phyloP scores from a whole-genome alignment of 2,888 invertebrate species.

The Alitta virens region DNA sequence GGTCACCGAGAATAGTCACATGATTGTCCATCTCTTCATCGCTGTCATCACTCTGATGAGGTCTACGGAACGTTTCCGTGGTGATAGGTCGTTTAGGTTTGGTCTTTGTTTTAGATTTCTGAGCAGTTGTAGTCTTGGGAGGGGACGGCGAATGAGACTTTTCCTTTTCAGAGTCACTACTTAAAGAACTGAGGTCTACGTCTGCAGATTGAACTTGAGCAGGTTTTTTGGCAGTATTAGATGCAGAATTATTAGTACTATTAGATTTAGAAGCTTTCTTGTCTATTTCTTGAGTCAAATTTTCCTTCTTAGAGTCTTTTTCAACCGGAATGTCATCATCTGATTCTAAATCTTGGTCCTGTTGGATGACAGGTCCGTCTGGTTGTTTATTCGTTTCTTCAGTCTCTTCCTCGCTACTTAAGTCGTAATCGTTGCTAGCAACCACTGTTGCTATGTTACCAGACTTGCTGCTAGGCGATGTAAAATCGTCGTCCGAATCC shows the following conservation, averaged over 20 bases:
- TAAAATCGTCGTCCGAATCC: slow-evolving; percentile 65
- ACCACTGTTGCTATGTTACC: slow-evolving; percentile 24
- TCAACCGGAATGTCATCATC: background rate
- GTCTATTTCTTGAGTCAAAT: no score
- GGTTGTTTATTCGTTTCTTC: background rate
- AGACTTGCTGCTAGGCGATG: slow-evolving; percentile 19
- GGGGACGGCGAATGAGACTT: background rate
- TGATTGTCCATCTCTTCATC: slow-evolving; percentile 3
- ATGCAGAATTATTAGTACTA: no score
- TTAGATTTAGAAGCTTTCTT: no score
- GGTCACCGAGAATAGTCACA: slow-evolving; percentile 9
- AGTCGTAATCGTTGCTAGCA: slow-evolving; percentile 9
- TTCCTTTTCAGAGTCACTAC: no score
- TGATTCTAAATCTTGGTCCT: slow-evolving; percentile 1
- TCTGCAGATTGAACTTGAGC: background rate
- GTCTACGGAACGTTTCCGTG: background rate
- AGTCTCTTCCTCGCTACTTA: slow-evolving; percentile 17
- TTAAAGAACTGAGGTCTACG: no score
- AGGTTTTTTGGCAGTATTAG: background rate
- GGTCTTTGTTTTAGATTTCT: background rate
- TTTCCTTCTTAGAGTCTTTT: background rate
- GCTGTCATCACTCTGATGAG: slow-evolving; percentile 5
- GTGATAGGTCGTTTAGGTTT: background rate
- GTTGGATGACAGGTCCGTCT: slow-evolving; percentile 5
- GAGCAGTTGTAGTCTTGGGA: background rate